Evolutionary conservation across 2,797 vertebrate genomes (phyloP), one percentile per base, ranked within the genome.

Genomic region (Hippocampus kuda): DNA sequence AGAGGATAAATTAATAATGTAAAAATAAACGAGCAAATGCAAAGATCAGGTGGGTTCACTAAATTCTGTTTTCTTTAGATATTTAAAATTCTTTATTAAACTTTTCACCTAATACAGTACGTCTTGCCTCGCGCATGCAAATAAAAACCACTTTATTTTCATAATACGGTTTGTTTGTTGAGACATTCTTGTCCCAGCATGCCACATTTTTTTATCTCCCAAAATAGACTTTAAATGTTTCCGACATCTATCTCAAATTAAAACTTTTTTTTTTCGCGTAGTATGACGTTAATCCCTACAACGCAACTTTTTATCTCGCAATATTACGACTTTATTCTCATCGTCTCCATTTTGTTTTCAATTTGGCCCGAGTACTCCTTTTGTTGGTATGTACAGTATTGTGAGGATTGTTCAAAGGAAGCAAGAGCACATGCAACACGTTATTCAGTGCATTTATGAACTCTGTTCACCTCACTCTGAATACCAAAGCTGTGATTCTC

Each of bases 401-500:
- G 41, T 22, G 30, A 41, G 2, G 38, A 73, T 80, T 81, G 66
- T 86, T 77, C 60, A 65, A 61, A 66, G 13, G 63, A 70, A 73
- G 24, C 48, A 69, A 49, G 69, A 78, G 71, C 65, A 75, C 72
- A 72, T 66, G 67, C 56, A 69, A 56, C 71, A 68, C 72, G 67
- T 80, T 70, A 72, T 68, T 24, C 24, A 64, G 38, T 64, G 62
- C 62, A 64, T 64, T 64, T 69, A 60, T 72, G 24, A 72, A 79
- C 84, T 72, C 69, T 68, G 72, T 70, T 67, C 70, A 74, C 62
- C 73, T 77, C 70, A 81, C 77, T 84, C 70, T 78, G 69, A 84
- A 87, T 83, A 89, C 83, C 82, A 87, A 89, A 87, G 78, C 83
- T 89, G 81, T 84, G 73, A 84, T 76, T 82, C 75, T 75, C 67